Evolutionary conservation across 2,113 vertebrate genomes (phyloP), one percentile per base, ranked within the genome.

Genomic region (Emydura subglobosa): DNA sequence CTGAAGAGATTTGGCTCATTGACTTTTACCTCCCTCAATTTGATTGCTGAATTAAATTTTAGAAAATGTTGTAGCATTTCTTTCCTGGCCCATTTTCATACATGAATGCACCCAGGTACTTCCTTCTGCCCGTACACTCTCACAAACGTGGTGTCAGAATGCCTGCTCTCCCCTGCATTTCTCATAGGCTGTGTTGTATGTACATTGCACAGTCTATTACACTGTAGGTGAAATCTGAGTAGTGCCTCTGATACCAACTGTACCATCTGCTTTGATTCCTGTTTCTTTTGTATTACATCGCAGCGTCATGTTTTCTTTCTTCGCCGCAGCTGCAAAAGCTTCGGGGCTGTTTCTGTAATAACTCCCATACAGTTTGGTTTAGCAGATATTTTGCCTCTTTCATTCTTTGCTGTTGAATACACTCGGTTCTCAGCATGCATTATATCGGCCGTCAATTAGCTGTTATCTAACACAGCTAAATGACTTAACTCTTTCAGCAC

Each of bases 401-500:
- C 93, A 83, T 95, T 97, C 92, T 93, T 94, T 94, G 89, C 91
- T 92, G 85, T n/a, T 1, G 50, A 96, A 94, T 93, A 95, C 93
- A 85, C 65, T 96, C 85, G 90, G 93, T 97, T 97, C 95, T 97
- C 96, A 95, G 92, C 93, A 76, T 42, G 89, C 85, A 86, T 95
- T 95, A 68, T 96, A 97, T 97, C 93, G 95, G 95, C 91, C 88
- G 94, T 95, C 96, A 97, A 96, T 97, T 97, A 97, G 91, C 93
- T 90, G 65, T 95, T 97, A 97, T 96, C 95, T 95, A 92, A 90
- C 91, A 92, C 93, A 25, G 0, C 93, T 92, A 96, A 97, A 96
- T 96, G 85, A 96, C 89, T 97, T 96, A 97, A 97, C 94, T 95
- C 96, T 79, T 96, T 93, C 93, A 57, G 87, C 83, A n/a, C 74